phyloP scores from a whole-genome alignment of 1,140 invertebrate genomes.

The Cyclargus thomasi region DNA sequence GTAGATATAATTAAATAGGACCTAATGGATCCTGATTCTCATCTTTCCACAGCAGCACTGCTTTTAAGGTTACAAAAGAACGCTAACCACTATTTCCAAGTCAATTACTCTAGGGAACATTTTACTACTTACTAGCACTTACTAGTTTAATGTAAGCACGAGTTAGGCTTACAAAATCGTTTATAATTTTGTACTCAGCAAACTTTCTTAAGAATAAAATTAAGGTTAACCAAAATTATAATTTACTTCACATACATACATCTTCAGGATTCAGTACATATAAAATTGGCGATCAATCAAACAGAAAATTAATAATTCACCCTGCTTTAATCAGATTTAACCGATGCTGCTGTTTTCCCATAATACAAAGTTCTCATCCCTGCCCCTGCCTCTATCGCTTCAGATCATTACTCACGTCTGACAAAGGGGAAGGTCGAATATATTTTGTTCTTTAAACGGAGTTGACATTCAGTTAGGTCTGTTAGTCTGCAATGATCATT shows the following conservation, averaged over 20 bases:
- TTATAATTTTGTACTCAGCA: constrained; percentile 74
- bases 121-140: constrained; percentile 73
- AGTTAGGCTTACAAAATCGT: constrained; percentile 67
- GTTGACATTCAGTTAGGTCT: constrained; percentile 25
- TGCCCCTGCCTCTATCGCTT: neutral
- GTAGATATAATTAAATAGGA: constrained; percentile 48
- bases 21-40: constrained; percentile 44
- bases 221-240: constrained; percentile 46
- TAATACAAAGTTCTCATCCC: constrained; percentile 4
- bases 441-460: constrained; percentile 10
- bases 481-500: constrained; percentile 58
- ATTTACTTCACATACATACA: constrained; percentile 19
- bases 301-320: constrained; percentile 17
- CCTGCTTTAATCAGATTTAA: constrained; percentile 19
- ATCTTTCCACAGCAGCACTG: constrained; percentile 56
- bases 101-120: constrained; percentile 83
- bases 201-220: constrained; percentile 64
- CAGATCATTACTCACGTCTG: neutral
- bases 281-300: constrained; percentile 16
- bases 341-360: constrained; percentile 20
- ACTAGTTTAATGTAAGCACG: constrained; percentile 65
- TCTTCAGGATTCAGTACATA: constrained; percentile 12
- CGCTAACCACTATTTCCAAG: constrained; percentile 77
- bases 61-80: constrained; percentile 48
- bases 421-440: constrained; percentile 17